These are phyloP conservation scores for Xanthorhoe designata DNA, from an alignment of 2,888 invertebrate genomes.

Conservation along the genomic window DNA sequence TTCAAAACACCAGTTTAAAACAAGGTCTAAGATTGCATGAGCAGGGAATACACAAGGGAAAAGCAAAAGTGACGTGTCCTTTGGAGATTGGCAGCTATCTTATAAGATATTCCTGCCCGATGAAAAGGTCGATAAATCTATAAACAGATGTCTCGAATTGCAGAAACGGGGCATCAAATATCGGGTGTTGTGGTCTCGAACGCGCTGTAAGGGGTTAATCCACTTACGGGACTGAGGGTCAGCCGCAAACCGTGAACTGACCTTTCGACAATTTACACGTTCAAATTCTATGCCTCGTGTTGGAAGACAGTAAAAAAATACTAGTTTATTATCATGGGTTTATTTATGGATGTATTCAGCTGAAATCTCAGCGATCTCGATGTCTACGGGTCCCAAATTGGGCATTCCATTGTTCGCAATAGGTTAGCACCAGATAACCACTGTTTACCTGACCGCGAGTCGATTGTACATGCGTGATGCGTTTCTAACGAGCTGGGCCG, in stretches of 20 bases:
- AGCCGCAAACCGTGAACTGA: constrained; percentile 69
- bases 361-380: constrained; percentile 58
- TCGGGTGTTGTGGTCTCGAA: constrained; percentile 51
- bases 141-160: constrained; percentile 25
- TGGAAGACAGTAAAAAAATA: constrained; percentile 43
- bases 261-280: constrained; percentile 60
- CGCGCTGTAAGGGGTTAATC: constrained; percentile 76
- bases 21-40: neutral
- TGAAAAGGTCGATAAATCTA: constrained; percentile 26
- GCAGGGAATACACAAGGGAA: constrained; percentile 1
- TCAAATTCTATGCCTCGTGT: constrained; percentile 35
- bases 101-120: constrained; percentile 15
- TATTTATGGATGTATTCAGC: constrained; percentile 45
- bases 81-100: neutral
- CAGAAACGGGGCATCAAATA: constrained; percentile 47
- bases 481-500: constrained; percentile 81
- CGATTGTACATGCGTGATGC: constrained; percentile 85
- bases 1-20: neutral
- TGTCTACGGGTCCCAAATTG: constrained; percentile 72
- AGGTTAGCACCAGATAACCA: constrained; percentile 80
- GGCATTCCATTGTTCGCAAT: constrained; percentile 77
- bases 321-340: constrained; percentile 39
- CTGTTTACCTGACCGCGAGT: constrained; percentile 73
- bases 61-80: constrained; percentile 10
- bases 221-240: constrained; percentile 73